Percentiles rank a stretch among this genome's conserved stretches.
phyloP scores from a whole-genome alignment of 2,113 vertebrate genomes.

The Phycodurus eques region DNA sequence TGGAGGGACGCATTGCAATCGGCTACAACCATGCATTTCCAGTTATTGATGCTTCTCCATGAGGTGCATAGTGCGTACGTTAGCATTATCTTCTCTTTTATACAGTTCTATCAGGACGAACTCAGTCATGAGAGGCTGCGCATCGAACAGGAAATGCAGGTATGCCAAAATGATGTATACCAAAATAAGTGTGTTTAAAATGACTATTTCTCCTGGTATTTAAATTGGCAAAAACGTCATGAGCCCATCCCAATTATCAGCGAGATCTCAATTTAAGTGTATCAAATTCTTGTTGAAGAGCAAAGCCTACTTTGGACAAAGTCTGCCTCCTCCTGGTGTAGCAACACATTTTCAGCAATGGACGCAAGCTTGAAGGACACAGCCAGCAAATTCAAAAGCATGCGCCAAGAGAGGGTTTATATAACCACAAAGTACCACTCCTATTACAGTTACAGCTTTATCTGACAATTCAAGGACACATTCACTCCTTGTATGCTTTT shows the following conservation, averaged over 20 bases:
- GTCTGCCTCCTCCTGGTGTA: slow-evolving; percentile 44
- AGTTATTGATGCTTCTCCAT: background rate
- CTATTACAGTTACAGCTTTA: slow-evolving; percentile 39
- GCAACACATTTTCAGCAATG: slow-evolving; percentile 15
- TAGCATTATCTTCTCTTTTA: slow-evolving; percentile 19
- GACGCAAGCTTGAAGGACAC: background rate
- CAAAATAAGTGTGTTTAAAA: background rate
- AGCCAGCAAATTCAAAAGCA: background rate
- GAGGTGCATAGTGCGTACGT: no score
- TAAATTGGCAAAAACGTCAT: background rate
- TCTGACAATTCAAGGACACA: slow-evolving; percentile 31
- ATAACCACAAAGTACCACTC: slow-evolving; percentile 42
- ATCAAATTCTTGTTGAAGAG: slow-evolving; percentile 15
- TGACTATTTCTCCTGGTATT: background rate
- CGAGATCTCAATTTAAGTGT: slow-evolving; percentile 33
- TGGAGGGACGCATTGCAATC: no score
- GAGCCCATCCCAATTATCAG: background rate
- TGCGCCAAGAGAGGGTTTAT: slow-evolving; percentile 17
- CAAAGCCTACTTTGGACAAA: slow-evolving; percentile 14
- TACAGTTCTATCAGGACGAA: slow-evolving; percentile 77
- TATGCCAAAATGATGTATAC: slow-evolving; percentile 24
- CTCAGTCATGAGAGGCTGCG: slow-evolving; percentile 73
- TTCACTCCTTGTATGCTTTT: slow-evolving; percentile 13
- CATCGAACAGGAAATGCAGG: slow-evolving; percentile 80
- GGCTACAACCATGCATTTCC: background rate